Evolutionary conservation across 1,140 invertebrate genomes (phyloP), one percentile per base, ranked within the genome.

Genomic region (Penaeus japonicus): DNA sequence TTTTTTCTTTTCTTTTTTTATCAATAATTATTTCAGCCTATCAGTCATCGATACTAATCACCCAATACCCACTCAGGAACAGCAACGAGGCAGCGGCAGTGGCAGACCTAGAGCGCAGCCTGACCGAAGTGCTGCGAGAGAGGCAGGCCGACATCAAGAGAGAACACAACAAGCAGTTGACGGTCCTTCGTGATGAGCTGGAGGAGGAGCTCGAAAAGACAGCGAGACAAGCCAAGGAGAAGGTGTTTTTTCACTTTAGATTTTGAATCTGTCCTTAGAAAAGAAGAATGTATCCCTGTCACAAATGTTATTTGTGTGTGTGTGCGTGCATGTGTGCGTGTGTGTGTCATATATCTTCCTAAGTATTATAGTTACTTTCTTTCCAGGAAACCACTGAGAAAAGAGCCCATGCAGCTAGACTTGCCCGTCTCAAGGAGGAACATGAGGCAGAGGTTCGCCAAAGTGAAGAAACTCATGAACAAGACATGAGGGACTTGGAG

Each of bases 181-280:
- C 65, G 22, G 83, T 83, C 18, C 30, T 88, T 4, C 20, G 30
- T 5, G 87, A 83, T 17, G 73, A 88, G 54, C 53, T 88, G 59
- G 87, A 88, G 39, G 59, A 88, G 80, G 80, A 84, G 59, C 81
- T 88, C 24, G 87, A 88, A 55, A 83, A 59, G 30, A 65, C 70
- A 83, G 87, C 87, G 7, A 83, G 87, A 32, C 62, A 78, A 32
- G 87, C 87, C 22, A 84, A 88, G 20, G 87, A 88, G 47, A 83
- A 73, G 55, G 87, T 88, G 35, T 15, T 47, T 47, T 47, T 47
- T 12, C 10, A 15, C 47, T 47, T 47, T 47, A 15, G 47, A 15
- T 15, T 47, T 47, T 47, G 47, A 47, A 47, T 47, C 47, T 47
- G 47, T 47, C 10, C 10, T 10, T 47, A 1, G 15, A 12, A 12